A percentile compares a stretch with the other conserved stretches of the same genome.
Conservation (phyloP, 2,888 invertebrate genomes). For the Alsophila aescularia region DNA sequence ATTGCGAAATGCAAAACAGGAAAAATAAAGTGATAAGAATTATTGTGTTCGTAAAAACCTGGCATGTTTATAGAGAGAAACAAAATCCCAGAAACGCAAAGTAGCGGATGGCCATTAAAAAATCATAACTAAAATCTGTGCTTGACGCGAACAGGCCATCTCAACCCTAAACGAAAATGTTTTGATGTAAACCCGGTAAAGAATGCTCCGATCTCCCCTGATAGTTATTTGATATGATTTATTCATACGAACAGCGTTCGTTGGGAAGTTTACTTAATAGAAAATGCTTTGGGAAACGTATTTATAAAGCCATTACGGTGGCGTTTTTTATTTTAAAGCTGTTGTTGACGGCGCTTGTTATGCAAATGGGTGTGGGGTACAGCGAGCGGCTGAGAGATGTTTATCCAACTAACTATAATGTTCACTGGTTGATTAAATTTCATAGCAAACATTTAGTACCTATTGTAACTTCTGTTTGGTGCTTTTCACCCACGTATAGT, state of each 20-base stretch:
- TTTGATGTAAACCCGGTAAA: conserved; percentile 68
- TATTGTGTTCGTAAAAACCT: conserved; percentile 1
- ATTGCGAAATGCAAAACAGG: not conserved
- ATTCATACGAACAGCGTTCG: conserved; percentile 84
- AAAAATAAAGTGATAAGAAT: conserved; percentile 14
- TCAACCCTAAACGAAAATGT: conserved; percentile 68
- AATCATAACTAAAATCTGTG: conserved; percentile 65
- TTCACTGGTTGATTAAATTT: conserved; percentile 54
- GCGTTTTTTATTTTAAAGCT: conserved; percentile 69
- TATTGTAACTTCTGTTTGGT: too few relatives aligned
- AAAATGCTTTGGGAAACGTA: conserved; percentile 80
- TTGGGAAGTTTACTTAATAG: conserved; percentile 79
- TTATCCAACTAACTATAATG: conserved; percentile 60
- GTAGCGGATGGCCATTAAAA: conserved; percentile 57
- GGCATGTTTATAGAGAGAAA: conserved; percentile 23
- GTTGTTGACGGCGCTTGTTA: conserved; percentile 70
- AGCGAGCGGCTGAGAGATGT: conserved; percentile 49
- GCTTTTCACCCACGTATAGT: too few relatives aligned
- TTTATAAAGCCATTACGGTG: conserved; percentile 80
- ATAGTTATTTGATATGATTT: conserved; percentile 90
- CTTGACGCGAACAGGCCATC: conserved; percentile 53
- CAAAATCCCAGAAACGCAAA: conserved; percentile 34
- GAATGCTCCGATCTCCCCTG: conserved; percentile 79
- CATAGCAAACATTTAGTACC: conserved; percentile 11
- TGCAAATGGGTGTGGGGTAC: conserved; percentile 66